phyloP scores from a whole-genome alignment of 2,797 vertebrate species.

The Numenius phaeopus region DNA sequence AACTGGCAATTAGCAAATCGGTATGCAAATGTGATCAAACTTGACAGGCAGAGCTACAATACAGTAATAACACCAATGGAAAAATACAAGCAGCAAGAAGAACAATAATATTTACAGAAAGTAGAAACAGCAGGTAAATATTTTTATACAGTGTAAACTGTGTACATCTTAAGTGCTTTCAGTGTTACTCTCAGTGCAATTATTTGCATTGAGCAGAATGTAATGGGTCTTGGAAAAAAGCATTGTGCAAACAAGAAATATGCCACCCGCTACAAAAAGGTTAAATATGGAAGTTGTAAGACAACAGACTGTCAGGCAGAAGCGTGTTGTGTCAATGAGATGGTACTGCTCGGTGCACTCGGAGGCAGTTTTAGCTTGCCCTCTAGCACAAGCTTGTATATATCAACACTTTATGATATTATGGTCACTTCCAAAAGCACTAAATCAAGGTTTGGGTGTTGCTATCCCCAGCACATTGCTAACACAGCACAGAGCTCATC shows the following conservation, averaged over 20 bases:
- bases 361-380: background rate
- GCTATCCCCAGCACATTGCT: background rate
- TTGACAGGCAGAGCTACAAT: constrained; percentile 19
- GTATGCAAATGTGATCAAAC: background rate
- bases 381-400: background rate
- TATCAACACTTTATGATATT: background rate
- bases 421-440: background rate
- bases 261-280: background rate
- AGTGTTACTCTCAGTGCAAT: background rate
- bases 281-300: background rate
- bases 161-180: background rate
- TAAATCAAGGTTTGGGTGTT: background rate
- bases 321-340: background rate
- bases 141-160: background rate
- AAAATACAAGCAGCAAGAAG: background rate
- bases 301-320: background rate
- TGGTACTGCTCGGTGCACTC: background rate
- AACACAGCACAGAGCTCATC: background rate
- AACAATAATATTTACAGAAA: background rate
- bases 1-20: constrained; percentile 32
- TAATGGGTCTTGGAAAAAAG: background rate
- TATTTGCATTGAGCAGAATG: background rate
- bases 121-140: constrained; percentile 1
- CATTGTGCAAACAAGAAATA: background rate
- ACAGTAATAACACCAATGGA: background rate